A percentile compares a stretch with the other conserved stretches of the same genome.
Conservation (phyloP, 2,888 invertebrate species). For the Drosophila anceps region DNA sequence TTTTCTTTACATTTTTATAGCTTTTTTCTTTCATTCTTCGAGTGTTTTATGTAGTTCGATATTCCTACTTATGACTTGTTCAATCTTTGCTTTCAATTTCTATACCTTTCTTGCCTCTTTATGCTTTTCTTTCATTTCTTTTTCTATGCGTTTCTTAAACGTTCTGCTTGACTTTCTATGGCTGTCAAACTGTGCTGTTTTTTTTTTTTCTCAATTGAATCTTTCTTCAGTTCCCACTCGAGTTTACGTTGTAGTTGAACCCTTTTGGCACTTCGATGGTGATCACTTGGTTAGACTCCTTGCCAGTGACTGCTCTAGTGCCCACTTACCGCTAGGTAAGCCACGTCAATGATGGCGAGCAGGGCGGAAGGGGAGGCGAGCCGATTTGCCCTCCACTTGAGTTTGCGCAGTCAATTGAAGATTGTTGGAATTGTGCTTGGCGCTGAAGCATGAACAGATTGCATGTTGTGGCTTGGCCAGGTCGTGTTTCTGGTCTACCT, state of each 20-base stretch:
- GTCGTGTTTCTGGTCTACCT: constrained; percentile 5
- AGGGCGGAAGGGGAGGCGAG: background rate
- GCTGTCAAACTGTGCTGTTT: constrained; percentile 14
- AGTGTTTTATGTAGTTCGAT: background rate
- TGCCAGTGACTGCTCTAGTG: constrained; percentile 29
- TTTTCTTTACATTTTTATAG: background rate
- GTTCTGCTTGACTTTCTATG: constrained; percentile 15
- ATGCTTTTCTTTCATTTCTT: background rate
- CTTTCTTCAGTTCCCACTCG: constrained; percentile 1
- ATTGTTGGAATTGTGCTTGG: constrained; percentile 35
- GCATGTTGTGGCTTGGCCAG: constrained; percentile 49
- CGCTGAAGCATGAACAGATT: constrained; percentile 71
- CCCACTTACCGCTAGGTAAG: constrained; percentile 20
- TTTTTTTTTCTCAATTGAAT: constrained; percentile 5
- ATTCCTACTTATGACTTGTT: background rate
- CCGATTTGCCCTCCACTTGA: constrained; percentile 48
- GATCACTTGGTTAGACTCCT: constrained; percentile 22
- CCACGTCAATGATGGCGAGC: background rate
- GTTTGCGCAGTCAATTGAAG: constrained; percentile 72
- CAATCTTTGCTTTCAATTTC: background rate
- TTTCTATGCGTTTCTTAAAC: constrained; percentile 7
- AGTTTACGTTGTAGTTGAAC: background rate
- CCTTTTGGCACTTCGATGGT: constrained; percentile 5
- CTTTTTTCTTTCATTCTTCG: background rate
- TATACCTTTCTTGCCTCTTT: background rate